phyloP scores from a whole-genome alignment of 2,113 vertebrate species.

The Lontra canadensis region DNA sequence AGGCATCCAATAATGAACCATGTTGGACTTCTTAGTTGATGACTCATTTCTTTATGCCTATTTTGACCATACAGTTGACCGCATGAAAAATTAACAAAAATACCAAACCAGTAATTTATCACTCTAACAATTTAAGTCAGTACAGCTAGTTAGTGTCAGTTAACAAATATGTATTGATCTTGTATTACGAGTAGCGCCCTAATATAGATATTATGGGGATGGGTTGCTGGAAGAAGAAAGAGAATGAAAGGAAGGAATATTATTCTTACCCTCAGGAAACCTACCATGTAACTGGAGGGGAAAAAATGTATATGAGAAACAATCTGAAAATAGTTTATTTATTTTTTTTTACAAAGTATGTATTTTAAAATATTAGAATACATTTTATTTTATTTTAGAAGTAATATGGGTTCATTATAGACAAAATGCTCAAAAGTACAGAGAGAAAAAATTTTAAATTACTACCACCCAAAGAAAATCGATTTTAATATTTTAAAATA shows the following conservation, averaged over 20 bases:
- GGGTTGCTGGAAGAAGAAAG: neutral
- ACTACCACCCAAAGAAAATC: neutral
- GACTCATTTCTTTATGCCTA: neutral
- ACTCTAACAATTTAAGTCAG: neutral
- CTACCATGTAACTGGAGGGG: neutral
- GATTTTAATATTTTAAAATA: neutral
- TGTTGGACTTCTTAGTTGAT: neutral
- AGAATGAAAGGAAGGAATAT: neutral
- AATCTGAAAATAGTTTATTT: neutral
- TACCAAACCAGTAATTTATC: neutral
- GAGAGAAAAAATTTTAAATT: neutral
- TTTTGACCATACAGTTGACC: neutral
- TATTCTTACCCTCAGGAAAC: neutral
- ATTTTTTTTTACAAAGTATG: neutral
- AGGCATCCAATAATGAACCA: neutral
- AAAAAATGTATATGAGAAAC: neutral
- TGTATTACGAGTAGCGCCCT: neutral
- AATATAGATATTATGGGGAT: neutral
- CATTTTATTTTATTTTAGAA: constrained; percentile 1
- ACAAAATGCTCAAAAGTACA: neutral
- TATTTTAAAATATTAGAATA: constrained; percentile 1
- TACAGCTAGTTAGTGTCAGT: neutral
- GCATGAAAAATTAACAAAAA: constrained; percentile 29
- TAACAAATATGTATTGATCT: neutral
- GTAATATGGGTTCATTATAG: neutral